Percentiles rank a stretch among this genome's conserved stretches.
These are phyloP conservation scores for Rhamnusium bicolor DNA, from an alignment of 2,888 invertebrate genomes.

Conservation along the genomic window DNA sequence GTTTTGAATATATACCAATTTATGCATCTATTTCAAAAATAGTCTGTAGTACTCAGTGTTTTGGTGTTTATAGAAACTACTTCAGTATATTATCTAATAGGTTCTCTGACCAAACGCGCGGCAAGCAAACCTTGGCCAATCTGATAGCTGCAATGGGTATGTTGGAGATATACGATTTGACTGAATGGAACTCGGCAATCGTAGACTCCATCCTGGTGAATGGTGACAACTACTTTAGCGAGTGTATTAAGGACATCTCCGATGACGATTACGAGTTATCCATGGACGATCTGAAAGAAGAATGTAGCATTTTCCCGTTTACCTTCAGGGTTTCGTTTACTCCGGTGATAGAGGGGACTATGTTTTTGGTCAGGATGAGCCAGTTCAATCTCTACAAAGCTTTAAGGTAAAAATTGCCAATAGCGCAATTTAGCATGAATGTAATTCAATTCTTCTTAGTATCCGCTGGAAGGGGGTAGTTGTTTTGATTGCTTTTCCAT, in stretches of 20 bases:
- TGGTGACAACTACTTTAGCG: constrained; percentile 75
- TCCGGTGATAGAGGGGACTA: constrained; percentile 76
- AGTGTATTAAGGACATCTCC: constrained; percentile 71
- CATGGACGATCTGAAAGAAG: constrained; percentile 74
- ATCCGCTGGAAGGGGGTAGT: too few species aligned
- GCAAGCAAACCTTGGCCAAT: constrained; percentile 77
- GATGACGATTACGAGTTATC: constrained; percentile 75
- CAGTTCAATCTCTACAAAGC: constrained; percentile 79
- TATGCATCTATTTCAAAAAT: too few species aligned
- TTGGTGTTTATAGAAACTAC: too few species aligned
- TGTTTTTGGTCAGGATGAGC: constrained; percentile 74
- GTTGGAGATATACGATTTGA: constrained; percentile 75
- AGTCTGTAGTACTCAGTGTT: too few species aligned
- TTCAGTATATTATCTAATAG: too few species aligned
- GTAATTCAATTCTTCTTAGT: too few species aligned
- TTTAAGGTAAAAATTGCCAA: constrained; percentile 64
- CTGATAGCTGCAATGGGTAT: constrained; percentile 73
- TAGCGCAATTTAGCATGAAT: too few species aligned
- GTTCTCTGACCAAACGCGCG: constrained; percentile 74
- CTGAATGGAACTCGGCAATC: constrained; percentile 78
- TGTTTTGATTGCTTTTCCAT: too few species aligned
- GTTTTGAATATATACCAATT: too few species aligned
- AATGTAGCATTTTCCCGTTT: constrained; percentile 75
- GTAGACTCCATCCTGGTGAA: constrained; percentile 77
- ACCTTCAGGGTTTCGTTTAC: constrained; percentile 75